Conservation (phyloP, 2,888 invertebrate species). For the Sipha maydis region DNA sequence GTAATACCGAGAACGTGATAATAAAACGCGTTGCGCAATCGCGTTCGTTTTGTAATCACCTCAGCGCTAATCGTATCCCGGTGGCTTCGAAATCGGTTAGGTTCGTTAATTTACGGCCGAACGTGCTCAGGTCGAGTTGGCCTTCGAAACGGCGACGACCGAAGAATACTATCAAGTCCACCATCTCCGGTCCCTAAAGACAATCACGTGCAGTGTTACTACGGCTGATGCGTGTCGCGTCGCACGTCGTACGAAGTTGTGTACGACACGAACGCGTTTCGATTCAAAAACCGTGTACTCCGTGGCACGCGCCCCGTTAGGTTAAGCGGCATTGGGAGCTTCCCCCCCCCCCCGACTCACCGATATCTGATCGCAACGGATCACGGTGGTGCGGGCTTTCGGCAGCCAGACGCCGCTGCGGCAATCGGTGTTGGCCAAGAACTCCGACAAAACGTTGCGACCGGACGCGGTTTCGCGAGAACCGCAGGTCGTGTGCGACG, state of each 20-base stretch:
- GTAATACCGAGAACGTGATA: not conserved
- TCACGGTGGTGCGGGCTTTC: not conserved
- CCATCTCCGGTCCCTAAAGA: slow-evolving; percentile 25
- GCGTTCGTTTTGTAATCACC: slow-evolving; percentile 16
- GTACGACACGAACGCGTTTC: no score
- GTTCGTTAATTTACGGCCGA: not conserved
- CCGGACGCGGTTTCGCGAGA: not conserved
- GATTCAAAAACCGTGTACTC: no score
- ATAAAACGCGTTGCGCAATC: not conserved
- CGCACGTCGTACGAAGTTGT: no score
- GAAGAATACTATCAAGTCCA: slow-evolving; percentile 32
- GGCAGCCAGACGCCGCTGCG: slow-evolving; percentile 9
- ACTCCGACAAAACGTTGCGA: not conserved
- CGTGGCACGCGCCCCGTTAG: no score
- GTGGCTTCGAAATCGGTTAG: slow-evolving; percentile 13
- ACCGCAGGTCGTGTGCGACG: not conserved
- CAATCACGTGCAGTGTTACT: not conserved
- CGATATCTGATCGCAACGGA: slow-evolving; percentile 19
- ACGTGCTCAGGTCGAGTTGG: not conserved
- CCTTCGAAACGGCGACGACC: slow-evolving; percentile 31
- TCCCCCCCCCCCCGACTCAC: not conserved
- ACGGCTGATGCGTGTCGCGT: no score
- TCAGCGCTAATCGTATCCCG: slow-evolving; percentile 50
- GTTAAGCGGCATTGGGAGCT: no score
- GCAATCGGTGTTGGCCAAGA: not conserved